phyloP scores from a whole-genome alignment of 2,888 invertebrate species.

The Lymantria dispar region DNA sequence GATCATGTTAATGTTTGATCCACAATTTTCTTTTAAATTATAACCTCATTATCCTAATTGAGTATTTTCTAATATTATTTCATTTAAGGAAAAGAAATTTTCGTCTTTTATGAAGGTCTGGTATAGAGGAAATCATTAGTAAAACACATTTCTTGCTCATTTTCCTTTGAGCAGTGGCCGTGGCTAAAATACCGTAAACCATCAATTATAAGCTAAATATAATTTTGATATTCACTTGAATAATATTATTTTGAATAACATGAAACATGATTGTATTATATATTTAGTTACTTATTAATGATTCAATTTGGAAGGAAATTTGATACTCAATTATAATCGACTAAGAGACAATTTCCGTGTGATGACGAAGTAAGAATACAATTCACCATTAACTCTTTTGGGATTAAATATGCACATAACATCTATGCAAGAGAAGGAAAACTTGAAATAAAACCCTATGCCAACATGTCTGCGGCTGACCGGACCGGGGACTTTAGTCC shows the following conservation, averaged over 20 bases:
- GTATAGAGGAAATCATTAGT: slow-evolving; percentile 30
- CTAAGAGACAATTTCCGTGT: too few species aligned
- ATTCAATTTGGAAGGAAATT: not conserved
- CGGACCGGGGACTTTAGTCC: too few species aligned
- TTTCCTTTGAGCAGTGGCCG: slow-evolving; percentile 21
- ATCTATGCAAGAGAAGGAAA: too few species aligned
- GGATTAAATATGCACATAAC: too few species aligned
- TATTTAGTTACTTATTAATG: too few species aligned
- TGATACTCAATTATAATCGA: too few species aligned
- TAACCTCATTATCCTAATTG: slow-evolving; percentile 20
- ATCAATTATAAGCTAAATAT: slow-evolving; percentile 20
- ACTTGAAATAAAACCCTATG: too few species aligned
- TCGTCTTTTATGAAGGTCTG: slow-evolving; percentile 17
- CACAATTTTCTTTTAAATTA: not conserved
- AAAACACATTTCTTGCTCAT: slow-evolving; percentile 30
- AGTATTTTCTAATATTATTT: slow-evolving; percentile 16
- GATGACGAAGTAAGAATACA: too few species aligned
- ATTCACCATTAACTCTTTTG: too few species aligned
- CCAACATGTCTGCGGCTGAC: too few species aligned
- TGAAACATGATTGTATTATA: too few species aligned
- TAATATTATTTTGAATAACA: not conserved
- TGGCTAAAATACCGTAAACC: slow-evolving; percentile 1
- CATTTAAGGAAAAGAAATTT: slow-evolving; percentile 14
- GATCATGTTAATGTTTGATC: too few species aligned
- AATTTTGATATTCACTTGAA: not conserved